Conservation (phyloP, 2,113 vertebrate genomes). For the Scomber scombrus region DNA sequence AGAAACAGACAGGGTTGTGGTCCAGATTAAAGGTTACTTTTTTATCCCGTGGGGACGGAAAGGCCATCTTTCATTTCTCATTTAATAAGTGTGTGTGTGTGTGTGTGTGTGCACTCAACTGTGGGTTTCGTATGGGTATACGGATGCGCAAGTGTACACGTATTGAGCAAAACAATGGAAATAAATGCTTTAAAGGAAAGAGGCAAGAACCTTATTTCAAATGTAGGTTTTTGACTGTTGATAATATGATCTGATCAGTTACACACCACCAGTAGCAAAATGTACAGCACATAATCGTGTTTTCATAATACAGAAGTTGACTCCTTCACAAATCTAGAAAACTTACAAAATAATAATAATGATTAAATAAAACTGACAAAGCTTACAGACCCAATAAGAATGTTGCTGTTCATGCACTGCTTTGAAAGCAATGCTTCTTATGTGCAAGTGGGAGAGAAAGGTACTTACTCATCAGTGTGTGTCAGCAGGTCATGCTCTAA, state of each 20-base stretch:
- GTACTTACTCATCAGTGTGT: slow-evolving; percentile 46
- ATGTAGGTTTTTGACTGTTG: slow-evolving; percentile 1
- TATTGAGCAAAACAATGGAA: not conserved
- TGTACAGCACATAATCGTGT: not conserved
- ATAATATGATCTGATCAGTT: not conserved
- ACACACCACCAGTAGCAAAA: not conserved
- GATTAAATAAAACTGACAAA: not conserved
- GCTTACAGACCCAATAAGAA: not conserved
- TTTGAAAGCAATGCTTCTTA: slow-evolving; percentile 39
- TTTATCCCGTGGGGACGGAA: slow-evolving; percentile 63
- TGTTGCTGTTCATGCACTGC: not conserved
- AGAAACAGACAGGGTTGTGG: slow-evolving; percentile 55
- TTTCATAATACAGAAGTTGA: not conserved
- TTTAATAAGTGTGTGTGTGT: slow-evolving; percentile 44
- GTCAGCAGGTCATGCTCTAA: slow-evolving; percentile 38
- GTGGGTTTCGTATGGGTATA: slow-evolving; percentile 6
- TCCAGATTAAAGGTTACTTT: slow-evolving; percentile 71
- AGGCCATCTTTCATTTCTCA: slow-evolving; percentile 73
- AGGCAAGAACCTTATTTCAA: not conserved
- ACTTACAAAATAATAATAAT: not conserved
- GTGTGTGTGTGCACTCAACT: not conserved
- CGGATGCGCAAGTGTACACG: not conserved
- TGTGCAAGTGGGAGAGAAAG: slow-evolving; percentile 14
- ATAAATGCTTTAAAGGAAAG: too few relatives aligned
- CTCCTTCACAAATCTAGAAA: not conserved